A percentile compares a stretch with the other conserved stretches of the same genome.
Conservation (phyloP, 2,888 invertebrate genomes). For the Torymus tubicola region DNA sequence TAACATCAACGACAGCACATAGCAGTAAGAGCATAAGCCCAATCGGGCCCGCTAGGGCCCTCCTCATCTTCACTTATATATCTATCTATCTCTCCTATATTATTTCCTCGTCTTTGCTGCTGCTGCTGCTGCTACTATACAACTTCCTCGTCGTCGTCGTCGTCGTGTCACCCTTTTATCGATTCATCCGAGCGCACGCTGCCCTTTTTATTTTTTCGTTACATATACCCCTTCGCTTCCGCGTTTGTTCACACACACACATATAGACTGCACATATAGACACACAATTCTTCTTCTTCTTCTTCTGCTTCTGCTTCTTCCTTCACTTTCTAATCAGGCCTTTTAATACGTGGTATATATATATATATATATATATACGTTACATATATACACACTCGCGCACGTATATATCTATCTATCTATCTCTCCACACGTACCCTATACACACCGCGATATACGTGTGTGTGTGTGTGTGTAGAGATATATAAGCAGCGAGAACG, state of each 20-base stretch:
- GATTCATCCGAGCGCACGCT: constrained; percentile 35
- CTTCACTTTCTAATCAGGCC: too few relatives aligned
- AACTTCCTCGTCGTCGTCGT: constrained; percentile 40
- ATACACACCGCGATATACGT: constrained; percentile 32
- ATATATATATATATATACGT: too few relatives aligned
- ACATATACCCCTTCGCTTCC: too few relatives aligned
- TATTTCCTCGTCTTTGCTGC: neutral
- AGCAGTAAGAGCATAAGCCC: constrained; percentile 69
- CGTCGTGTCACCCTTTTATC: constrained; percentile 50
- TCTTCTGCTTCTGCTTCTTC: too few relatives aligned
- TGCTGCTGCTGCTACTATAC: neutral
- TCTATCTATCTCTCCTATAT: constrained; percentile 27
- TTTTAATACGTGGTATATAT: too few relatives aligned
- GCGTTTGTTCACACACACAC: neutral
- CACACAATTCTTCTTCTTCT: too few relatives aligned
- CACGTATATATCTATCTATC: too few relatives aligned
- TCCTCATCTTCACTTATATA: constrained; percentile 56
- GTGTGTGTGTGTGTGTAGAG: neutral
- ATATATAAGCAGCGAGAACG: neutral
- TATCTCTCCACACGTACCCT: constrained; percentile 23
- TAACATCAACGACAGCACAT: constrained; percentile 77
- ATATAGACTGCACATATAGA: too few relatives aligned
- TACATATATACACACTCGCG: too few relatives aligned
- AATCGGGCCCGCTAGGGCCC: constrained; percentile 43
- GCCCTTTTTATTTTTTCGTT: constrained; percentile 2